Base-by-base conservation (phyloP, 2,888 invertebrate genomes). In the Hecatera dysodea region DNA sequence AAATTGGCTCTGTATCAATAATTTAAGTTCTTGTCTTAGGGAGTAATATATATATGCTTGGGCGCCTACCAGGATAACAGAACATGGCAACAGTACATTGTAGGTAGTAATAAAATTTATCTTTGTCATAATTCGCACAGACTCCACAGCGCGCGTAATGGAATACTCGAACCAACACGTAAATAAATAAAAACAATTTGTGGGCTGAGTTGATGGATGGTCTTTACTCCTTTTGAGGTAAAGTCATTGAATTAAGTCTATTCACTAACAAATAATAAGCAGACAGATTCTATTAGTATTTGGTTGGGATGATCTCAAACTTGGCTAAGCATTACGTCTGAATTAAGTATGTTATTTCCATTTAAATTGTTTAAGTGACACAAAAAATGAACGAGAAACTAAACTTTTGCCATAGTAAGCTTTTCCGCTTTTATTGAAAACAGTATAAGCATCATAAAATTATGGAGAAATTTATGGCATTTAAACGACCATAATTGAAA, bases 51-150 rank as follows among this genome's bases (percentile, higher is more conserved):
- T 64, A 1, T 56, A 66, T 63, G 66, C 56, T 36, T 22, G 24
- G 17, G 53, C n/a, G n/a, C 48, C 68, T 72, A 67, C 69, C 68
- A 64, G 69, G 76, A 69, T 50, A 69, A 64, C 75, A 80, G 59
- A 57, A 72, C 50, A 57, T 60, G 65, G 76, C 63, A 75, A 74
- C 72, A 72, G 55, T 72, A 67, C 78, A 76, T 81, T 65, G 65
- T 64, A 61, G 56, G 65, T 64, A 61, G 56, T 78, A 80, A 72
- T 81, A 80, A 83, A 84, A 78, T 83, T 74, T 83, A 84, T 86
- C 80, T 71, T 60, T 39, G 48, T 72, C 78, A 81, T 86, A 86
- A 86, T 84, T 80, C 76, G 60, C 24, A 73, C 67, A 70, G 72
- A 60, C 67, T 69, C 48, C 53, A 63, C 62, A 44, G 62, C 65